Conservation (phyloP, 2,888 invertebrate species). For the Allacma fusca region DNA sequence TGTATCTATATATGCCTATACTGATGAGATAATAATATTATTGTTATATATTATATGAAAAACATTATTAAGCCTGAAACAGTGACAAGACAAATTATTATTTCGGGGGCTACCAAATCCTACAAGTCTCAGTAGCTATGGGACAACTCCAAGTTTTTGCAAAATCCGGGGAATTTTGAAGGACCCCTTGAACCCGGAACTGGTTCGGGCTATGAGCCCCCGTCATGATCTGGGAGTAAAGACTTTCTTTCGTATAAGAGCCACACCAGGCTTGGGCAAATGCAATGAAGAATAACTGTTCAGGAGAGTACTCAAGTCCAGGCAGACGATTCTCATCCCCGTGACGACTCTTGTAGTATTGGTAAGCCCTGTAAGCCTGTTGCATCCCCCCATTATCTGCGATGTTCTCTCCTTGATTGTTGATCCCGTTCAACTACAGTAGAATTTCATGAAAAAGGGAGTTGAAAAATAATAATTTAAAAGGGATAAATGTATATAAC, state of each 20-base stretch:
- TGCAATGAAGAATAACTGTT: slow-evolving; percentile 66
- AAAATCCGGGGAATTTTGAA: slow-evolving; percentile 58
- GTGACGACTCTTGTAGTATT: slow-evolving; percentile 52
- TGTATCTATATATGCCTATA: too few species aligned
- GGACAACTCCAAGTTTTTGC: slow-evolving; percentile 56
- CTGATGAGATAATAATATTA: too few species aligned
- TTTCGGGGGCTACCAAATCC: slow-evolving; percentile 47
- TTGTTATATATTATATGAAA: too few species aligned
- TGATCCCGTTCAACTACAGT: slow-evolving; percentile 86
- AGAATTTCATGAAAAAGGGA: too few species aligned
- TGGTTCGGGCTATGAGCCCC: slow-evolving; percentile 57
- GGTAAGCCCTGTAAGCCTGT: slow-evolving; percentile 61
- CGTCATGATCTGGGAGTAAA: slow-evolving; percentile 57
- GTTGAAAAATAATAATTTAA: background rate
- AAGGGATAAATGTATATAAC: background rate
- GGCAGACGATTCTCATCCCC: slow-evolving; percentile 60
- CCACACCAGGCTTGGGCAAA: slow-evolving; percentile 64
- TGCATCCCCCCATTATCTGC: slow-evolving; percentile 61
- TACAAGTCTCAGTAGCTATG: slow-evolving; percentile 37
- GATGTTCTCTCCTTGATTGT: slow-evolving; percentile 66
- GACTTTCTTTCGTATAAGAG: slow-evolving; percentile 51
- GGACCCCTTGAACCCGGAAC: slow-evolving; percentile 55
- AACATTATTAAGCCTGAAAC: too few species aligned
- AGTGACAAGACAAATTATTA: too few species aligned
- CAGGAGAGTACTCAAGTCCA: slow-evolving; percentile 62